Evolutionary conservation across 2,888 invertebrate genomes (phyloP).

Genomic region (Metalampra italica): DNA sequence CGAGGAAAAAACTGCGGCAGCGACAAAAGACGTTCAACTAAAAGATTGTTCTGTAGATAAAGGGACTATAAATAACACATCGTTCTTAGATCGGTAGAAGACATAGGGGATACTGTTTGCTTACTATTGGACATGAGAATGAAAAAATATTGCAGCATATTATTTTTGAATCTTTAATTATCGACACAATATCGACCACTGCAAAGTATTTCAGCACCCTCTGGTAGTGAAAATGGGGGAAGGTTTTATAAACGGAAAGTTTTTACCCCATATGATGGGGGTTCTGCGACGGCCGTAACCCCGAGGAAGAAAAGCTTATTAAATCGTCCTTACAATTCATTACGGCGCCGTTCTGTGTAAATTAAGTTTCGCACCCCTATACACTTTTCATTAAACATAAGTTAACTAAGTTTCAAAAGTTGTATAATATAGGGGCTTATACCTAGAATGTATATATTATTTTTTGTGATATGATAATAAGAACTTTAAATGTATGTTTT

Average conservation of each 20-base stretch:
- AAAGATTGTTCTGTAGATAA: constrained; percentile 56
- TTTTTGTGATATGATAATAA: too few relatives aligned
- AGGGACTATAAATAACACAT: constrained; percentile 69
- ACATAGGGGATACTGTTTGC: background rate
- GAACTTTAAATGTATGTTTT: too few relatives aligned
- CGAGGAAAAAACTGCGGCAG: constrained; percentile 54
- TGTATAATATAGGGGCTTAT: too few relatives aligned
- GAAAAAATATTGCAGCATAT: background rate
- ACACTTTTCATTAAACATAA: background rate
- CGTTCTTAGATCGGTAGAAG: constrained; percentile 40
- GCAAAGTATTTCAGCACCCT: too few relatives aligned
- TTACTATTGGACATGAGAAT: background rate
- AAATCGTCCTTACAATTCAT: constrained; percentile 62
- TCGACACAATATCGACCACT: too few relatives aligned
- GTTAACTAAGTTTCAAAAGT: too few relatives aligned
- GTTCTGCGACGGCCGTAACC: background rate
- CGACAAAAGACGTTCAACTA: constrained; percentile 61
- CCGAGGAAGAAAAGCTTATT: constrained; percentile 39
- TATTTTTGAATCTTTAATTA: background rate
- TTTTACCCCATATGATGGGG: background rate
- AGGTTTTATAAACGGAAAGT: background rate
- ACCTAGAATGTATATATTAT: too few relatives aligned
- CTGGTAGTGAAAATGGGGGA: too few relatives aligned
- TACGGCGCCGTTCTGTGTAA: constrained; percentile 44
- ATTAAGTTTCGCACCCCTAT: constrained; percentile 54